phyloP scores from a whole-genome alignment of 2,888 invertebrate genomes.

The Hermodice carunculata region DNA sequence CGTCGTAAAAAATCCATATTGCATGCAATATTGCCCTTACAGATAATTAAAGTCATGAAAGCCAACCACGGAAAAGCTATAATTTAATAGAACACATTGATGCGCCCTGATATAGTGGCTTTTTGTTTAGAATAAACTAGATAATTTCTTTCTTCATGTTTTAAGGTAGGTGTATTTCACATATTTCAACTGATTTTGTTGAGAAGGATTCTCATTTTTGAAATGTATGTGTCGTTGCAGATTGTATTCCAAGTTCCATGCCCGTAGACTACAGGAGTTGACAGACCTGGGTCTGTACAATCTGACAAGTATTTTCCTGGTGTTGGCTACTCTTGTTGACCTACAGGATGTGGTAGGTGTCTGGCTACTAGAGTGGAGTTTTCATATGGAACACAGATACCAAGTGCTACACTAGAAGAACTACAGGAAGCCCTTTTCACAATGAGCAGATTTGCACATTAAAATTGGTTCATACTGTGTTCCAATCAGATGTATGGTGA shows the following conservation, averaged over 20 bases:
- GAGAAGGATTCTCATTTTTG: no score
- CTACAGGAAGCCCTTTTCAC: no score
- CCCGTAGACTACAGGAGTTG: conserved; percentile 55
- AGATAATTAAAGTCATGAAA: not conserved
- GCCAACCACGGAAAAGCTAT: no score
- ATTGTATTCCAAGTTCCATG: conserved; percentile 61
- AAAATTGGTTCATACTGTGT: no score
- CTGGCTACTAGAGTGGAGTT: no score
- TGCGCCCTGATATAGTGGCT: not conserved
- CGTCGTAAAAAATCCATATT: not conserved
- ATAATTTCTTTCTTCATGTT: not conserved
- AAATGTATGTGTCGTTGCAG: conserved; percentile 26
- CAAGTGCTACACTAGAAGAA: no score
- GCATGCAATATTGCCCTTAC: not conserved
- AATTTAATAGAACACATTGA: not conserved
- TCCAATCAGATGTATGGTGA: no score
- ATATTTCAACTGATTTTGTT: not conserved
- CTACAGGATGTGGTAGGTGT: conserved; percentile 56
- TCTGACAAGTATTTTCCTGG: conserved; percentile 55
- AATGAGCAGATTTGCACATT: no score
- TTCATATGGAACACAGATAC: no score
- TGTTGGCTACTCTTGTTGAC: conserved; percentile 50
- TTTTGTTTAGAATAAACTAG: not conserved
- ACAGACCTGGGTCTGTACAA: conserved; percentile 57
- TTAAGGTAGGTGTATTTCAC: not conserved